phyloP scores from a whole-genome alignment of 1,140 invertebrate species.

The Heliconius hermathena region DNA sequence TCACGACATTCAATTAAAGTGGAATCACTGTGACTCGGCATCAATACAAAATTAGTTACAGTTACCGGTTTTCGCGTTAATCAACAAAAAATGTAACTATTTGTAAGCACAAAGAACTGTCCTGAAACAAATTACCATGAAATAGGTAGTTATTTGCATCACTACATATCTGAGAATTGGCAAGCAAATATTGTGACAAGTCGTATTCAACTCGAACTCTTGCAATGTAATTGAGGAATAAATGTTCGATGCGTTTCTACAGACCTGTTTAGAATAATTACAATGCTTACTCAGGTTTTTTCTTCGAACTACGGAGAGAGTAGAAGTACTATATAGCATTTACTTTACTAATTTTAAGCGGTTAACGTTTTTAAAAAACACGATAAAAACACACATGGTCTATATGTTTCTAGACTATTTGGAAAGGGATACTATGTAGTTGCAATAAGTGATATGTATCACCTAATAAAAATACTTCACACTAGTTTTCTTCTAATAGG shows the following conservation, averaged over 20 bases:
- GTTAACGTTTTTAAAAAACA: no score
- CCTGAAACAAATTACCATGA: background rate
- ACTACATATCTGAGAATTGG: background rate
- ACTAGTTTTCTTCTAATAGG: no score
- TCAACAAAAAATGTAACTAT: slow-evolving; percentile 18
- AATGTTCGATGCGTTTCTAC: background rate
- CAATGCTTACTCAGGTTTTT: no score
- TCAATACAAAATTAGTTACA: slow-evolving; percentile 48
- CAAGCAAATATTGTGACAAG: background rate
- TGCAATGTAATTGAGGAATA: background rate
- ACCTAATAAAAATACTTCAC: no score
- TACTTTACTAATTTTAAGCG: no score
- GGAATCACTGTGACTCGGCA: slow-evolving; percentile 35
- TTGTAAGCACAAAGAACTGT: background rate
- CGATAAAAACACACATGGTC: no score
- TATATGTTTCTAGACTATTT: no score
- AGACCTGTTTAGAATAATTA: no score
- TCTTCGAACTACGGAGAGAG: no score
- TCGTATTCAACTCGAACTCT: background rate
- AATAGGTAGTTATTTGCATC: background rate
- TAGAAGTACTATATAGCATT: no score
- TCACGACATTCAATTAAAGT: slow-evolving; percentile 49
- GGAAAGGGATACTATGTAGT: no score
- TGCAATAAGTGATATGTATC: no score
- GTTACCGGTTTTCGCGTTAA: slow-evolving; percentile 42